Base-by-base conservation (phyloP, 2,888 invertebrate species). In the Tetrapedia diversipes region DNA sequence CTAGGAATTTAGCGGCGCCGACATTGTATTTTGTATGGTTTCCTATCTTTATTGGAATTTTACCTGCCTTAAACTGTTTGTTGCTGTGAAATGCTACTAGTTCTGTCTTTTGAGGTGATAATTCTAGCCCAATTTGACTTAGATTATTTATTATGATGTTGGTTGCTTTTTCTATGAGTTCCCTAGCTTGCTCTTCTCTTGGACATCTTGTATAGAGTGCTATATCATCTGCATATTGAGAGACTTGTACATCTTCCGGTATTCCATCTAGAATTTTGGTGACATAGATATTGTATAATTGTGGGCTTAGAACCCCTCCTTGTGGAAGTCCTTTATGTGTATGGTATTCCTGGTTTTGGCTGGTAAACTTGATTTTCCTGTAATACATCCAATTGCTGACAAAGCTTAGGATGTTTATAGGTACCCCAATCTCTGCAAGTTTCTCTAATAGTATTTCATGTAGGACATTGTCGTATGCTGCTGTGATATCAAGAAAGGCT, bases 401-500 rank as follows among this genome's bases (percentile, higher is more conserved):
- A 11, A 53, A 65, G 0, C 11, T 34, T 19, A 51, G 1, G 0
- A 43, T 43, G 6, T 29, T 43, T 6, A 8, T 14, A 4, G 65
- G 19, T 0, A 53, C 22, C 1, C 22, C 34, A 0, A 53, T 0
- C 3, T 8, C 16, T 6, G 27, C 24, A 7, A 59, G 29, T 43
- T 59, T 71, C 7, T 24, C 14, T 4, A 53, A 0, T 0, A 71
- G 11, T 0, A 65, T 59, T 1, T 57, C 27, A 2, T 10, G 0
- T 0, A 41, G 34, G 1, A 71, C 71, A 19, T 59, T 65, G 10
- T 71, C 71, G 14, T 24, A 71, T 8, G 71, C 64, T 2, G 51
- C 27, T 1, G 39, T 45, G 2, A 65, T 24, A 8, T 71, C 64
- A 0, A 64, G 43, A 22, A 63, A 71, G 0, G 41, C 64, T 0